These are phyloP conservation scores for Mormyrops attenuatus DNA, from an alignment of 2,797 vertebrate species.

Conservation along the genomic window DNA sequence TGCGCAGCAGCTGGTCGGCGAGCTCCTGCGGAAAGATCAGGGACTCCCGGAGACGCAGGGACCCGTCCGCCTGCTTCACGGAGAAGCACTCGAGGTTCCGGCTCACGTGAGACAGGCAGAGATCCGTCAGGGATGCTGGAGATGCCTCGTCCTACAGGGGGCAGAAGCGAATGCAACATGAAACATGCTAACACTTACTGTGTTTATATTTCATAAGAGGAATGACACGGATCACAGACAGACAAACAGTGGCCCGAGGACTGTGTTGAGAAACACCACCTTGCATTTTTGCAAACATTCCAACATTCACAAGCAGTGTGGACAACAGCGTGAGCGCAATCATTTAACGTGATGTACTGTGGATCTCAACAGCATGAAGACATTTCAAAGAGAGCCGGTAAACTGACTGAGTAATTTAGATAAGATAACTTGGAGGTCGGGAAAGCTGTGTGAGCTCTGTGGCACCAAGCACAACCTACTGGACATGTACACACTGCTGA, in stretches of 20 bases:
- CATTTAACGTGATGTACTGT: neutral
- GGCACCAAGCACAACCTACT: neutral
- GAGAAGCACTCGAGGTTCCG: slow-evolving; percentile 87
- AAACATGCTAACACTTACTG: neutral
- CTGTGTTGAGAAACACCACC: neutral
- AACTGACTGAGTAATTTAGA: neutral
- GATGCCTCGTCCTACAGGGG: slow-evolving; percentile 81
- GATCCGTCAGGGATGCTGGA: slow-evolving; percentile 82
- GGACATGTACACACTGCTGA: neutral
- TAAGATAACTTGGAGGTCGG: neutral
- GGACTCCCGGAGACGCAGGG: slow-evolving; percentile 83
- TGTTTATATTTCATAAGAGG: neutral
- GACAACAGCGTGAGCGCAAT: neutral
- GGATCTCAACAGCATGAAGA: neutral
- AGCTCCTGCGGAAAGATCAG: slow-evolving; percentile 95
- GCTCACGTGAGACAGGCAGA: slow-evolving; percentile 88
- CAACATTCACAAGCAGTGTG: neutral
- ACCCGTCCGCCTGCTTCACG: slow-evolving; percentile 85
- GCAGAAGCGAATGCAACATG: neutral
- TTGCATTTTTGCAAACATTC: neutral
- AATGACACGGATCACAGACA: neutral
- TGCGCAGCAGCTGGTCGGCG: slow-evolving; percentile 88
- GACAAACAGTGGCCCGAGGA: neutral
- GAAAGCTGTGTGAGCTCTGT: neutral
- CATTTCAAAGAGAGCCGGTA: neutral